Evolutionary conservation across 2,888 invertebrate genomes (phyloP).

Genomic region (Halocaridina rubra): DNA sequence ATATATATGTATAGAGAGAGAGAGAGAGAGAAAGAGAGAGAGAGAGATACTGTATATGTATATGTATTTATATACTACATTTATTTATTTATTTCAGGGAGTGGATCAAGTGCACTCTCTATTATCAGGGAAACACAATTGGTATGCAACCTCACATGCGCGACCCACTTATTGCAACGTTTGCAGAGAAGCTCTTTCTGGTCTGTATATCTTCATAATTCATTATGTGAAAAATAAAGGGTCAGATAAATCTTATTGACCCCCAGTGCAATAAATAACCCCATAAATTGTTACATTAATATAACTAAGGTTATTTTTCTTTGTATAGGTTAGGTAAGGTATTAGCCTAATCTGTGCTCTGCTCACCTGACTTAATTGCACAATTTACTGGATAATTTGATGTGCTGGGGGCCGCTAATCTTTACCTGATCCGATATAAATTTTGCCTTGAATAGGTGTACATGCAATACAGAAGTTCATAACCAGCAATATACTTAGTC

Average conservation of each 20-base stretch:
- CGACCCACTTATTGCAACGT: constrained; percentile 97
- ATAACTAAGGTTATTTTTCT: not conserved
- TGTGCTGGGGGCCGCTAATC: too few species aligned
- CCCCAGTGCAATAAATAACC: not conserved
- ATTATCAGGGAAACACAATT: constrained; percentile 69
- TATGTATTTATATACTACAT: not conserved
- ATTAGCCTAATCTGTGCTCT: not conserved
- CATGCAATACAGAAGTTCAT: too few species aligned
- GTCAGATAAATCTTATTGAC: too few species aligned
- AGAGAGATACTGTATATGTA: not conserved
- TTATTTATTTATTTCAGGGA: constrained; percentile 32
- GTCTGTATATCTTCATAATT: too few species aligned
- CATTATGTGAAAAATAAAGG: too few species aligned
- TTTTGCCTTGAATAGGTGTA: too few species aligned
- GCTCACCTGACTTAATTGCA: not conserved
- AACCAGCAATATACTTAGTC: too few species aligned
- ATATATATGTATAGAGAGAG: not conserved
- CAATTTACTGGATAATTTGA: not conserved
- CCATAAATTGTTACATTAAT: too few species aligned
- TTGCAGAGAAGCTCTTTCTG: constrained; percentile 89
- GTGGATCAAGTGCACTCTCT: constrained; percentile 61
- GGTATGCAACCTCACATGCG: constrained; percentile 94
- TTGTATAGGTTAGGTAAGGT: not conserved
- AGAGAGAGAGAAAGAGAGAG: too few species aligned
- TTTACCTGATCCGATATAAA: too few species aligned